Base-by-base conservation (phyloP, 1,140 invertebrate species). In the Eciton burchellii region DNA sequence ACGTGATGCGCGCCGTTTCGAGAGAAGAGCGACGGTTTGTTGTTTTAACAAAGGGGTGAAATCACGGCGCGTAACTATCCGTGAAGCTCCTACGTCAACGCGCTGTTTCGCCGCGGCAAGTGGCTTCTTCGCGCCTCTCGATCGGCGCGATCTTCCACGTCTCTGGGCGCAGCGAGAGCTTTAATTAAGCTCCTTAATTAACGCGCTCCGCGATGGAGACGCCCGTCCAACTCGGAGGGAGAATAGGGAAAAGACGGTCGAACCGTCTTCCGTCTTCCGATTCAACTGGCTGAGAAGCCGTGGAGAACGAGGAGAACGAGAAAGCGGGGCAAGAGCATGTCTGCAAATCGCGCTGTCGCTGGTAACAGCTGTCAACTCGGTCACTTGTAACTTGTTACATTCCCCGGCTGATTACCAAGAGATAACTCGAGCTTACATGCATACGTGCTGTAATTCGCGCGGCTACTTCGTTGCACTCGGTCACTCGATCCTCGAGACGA, bases 141-240 rank as follows among this genome's bases (percentile, higher is more conserved):
- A 68, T 62, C 57, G 21, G n/a, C 45, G 54, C n/a, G n/a, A n/a
- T n/a, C 74, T 52, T n/a, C 49, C 49, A 19, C 41, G 14, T 57
- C 49, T 57, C 41, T 1, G 0, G 11, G 3, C 26, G 35, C 26
- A 56, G 49, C 41, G 8, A 70, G 35, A 70, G 35, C 16, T 70
- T 57, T 70, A 77, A 77, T 79, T 79, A 70, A 79, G 24, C 35
- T 6, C 14, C 52, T 79, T 79, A 79, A 79, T 79, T 79, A 70
- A 68, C 35, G 49, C 24, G 62, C 43, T 21, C 29, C 41, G 12
- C 35, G 26, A 11, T 1, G 16, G 21, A 57, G 49, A n/a, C 45
- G 47, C 35, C 47, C 49, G 49, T 57, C 49, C 16, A 29, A 56
- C 74, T 79, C 14, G 16, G 62, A 43, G 63, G 43, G 41, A 56